phyloP scores from a whole-genome alignment of 2,797 vertebrate species.

The Karalla daura region DNA sequence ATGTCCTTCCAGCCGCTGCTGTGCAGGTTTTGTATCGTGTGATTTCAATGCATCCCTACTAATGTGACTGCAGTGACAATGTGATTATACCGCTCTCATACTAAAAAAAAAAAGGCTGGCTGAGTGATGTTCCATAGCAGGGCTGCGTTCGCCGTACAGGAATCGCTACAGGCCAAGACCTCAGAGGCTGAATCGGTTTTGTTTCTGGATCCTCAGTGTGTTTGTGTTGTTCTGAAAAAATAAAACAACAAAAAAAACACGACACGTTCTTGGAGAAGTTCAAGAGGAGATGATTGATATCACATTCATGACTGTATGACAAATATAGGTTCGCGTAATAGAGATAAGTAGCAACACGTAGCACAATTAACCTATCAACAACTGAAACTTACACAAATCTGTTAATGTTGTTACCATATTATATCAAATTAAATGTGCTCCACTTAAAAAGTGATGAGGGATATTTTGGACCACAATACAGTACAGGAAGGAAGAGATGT shows the following conservation, averaged over 20 bases:
- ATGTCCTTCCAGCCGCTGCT: conserved; percentile 63
- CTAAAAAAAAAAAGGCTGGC: conserved; percentile 24
- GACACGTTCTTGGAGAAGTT: not conserved
- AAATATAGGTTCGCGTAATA: not conserved
- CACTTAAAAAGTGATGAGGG: too few relatives aligned
- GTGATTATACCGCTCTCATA: conserved; percentile 30
- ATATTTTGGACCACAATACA: too few relatives aligned
- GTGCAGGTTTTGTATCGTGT: conserved; percentile 56
- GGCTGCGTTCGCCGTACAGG: not conserved
- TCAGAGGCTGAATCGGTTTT: not conserved
- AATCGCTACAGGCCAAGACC: not conserved
- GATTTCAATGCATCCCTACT: conserved; percentile 63
- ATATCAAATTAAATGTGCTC: too few relatives aligned
- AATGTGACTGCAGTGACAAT: conserved; percentile 73
- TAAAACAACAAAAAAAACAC: not conserved
- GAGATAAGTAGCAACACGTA: too few relatives aligned
- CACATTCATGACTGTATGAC: not conserved
- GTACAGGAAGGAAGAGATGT: too few relatives aligned
- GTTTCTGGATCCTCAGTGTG: conserved; percentile 19
- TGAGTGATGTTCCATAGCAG: conserved; percentile 26
- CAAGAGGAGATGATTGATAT: not conserved
- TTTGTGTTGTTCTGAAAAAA: too few relatives aligned
- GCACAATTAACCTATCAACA: not conserved
- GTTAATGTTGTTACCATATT: not conserved
- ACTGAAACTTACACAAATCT: not conserved